Percentiles rank a stretch among this genome's conserved stretches.
Conservation (phyloP, 2,113 vertebrate genomes). For the zebrafish (Danio rerio) region GRCz12tu NC_133181.1:20311501-20312000, state of each 20-base stretch:
- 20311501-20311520: conserved; percentile 1
- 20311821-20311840: neutral
- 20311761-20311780: neutral
- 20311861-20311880: neutral
- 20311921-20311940: conserved; percentile 8
- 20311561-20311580: neutral
- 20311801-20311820: neutral
- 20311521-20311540: neutral
- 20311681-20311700: conserved; percentile 25
- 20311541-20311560: neutral
- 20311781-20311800: too few relatives aligned
- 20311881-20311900: conserved; percentile 17
- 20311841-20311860: neutral
- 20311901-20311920: conserved; percentile 31
- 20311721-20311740: neutral
- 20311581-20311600: neutral
- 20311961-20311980: conserved; percentile 10
- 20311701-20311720: conserved; percentile 20
- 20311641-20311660: neutral
- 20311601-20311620: neutral
- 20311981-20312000: conserved; percentile 33
- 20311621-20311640: neutral
- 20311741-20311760: neutral
- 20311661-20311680: conserved; percentile 27
- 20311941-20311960: neutral